A percentile compares a stretch with the other conserved stretches of the same genome.
Evolutionary conservation across 2,888 invertebrate species (phyloP).

Genomic region (Ophioninae sp.): DNA sequence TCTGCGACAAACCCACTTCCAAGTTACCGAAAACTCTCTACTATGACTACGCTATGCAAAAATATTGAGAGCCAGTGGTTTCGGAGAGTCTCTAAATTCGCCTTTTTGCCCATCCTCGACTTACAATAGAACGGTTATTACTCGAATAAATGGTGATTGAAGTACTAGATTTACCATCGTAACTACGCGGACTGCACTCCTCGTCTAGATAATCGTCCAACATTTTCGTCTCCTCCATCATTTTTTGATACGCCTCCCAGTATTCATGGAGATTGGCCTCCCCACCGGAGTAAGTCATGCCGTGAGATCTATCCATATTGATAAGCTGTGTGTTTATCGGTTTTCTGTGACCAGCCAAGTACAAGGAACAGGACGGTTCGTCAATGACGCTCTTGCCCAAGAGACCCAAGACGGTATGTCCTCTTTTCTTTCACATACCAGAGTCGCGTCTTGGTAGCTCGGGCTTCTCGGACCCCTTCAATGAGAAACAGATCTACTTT

Average conservation of each 20-base stretch:
- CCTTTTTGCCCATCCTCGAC: no score
- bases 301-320: conserved; percentile 74
- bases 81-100: no score
- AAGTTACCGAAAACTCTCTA: no score
- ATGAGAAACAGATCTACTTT: background rate
- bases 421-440: conserved; percentile 31
- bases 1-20: conserved; percentile 80
- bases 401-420: conserved; percentile 23
- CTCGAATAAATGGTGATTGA: no score
- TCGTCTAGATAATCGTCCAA: conserved; percentile 84
- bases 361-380: background rate
- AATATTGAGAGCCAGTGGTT: no score
- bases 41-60: no score
- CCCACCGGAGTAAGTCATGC: conserved; percentile 72
- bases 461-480: background rate
- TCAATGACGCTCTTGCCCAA: background rate
- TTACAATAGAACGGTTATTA: no score
- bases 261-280: conserved; percentile 85
- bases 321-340: background rate
- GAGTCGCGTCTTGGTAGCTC: background rate
- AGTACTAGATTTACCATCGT: conserved; percentile 72
- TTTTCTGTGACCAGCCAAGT: conserved; percentile 37
- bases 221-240: conserved; percentile 83
- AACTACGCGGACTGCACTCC: conserved; percentile 82
- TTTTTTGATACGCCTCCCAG: conserved; percentile 86